phyloP scores from a whole-genome alignment of 2,797 vertebrate genomes.

The Zalophus californianus region DNA sequence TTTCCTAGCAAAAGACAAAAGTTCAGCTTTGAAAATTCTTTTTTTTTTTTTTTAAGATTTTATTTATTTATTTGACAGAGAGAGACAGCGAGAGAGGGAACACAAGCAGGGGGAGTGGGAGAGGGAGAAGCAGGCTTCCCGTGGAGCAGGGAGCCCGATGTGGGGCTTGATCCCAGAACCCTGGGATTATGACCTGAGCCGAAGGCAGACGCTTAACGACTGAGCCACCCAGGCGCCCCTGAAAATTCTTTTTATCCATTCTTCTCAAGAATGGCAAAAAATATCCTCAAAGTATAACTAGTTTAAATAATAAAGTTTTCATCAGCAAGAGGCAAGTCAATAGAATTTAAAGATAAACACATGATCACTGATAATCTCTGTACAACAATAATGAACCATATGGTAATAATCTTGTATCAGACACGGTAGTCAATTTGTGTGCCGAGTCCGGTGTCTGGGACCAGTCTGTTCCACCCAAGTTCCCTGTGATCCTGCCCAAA shows the following conservation, averaged over 20 bases:
- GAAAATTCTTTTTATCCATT: conserved; percentile 70
- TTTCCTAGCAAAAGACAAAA: conserved; percentile 75
- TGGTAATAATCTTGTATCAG: neutral
- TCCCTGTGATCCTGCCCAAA: neutral
- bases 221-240: neutral
- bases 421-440: fast-evolving
- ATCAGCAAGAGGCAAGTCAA: neutral
- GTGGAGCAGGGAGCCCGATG: too few relatives aligned
- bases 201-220: too few relatives aligned
- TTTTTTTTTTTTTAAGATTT: neutral
- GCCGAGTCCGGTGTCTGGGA: neutral
- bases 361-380: neutral
- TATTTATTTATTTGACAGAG: too few relatives aligned
- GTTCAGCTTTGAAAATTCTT: conserved; percentile 67
- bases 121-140: too few relatives aligned
- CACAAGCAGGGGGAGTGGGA: too few relatives aligned
- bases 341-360: neutral
- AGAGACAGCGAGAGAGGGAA: too few relatives aligned
- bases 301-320: conserved; percentile 44
- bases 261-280: conserved; percentile 71
- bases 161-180: too few relatives aligned
- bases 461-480: neutral
- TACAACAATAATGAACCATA: neutral
- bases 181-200: too few relatives aligned
- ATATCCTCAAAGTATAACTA: conserved; percentile 62